A percentile compares a stretch with the other conserved stretches of the same genome.
Conservation (phyloP, 2,888 invertebrate genomes). For the Halictus quadricinctus region DNA sequence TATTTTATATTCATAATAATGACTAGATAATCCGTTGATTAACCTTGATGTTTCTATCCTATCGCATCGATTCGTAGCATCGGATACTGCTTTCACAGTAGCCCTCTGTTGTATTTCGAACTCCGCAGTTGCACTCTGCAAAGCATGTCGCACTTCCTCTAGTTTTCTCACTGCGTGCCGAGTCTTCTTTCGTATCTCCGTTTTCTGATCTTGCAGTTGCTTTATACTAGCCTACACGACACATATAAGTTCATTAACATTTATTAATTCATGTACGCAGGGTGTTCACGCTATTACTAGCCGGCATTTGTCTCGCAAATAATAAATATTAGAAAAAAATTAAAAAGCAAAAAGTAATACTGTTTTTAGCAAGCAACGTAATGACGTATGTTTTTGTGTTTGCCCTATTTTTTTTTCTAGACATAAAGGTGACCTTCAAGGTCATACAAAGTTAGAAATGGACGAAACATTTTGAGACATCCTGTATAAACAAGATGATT, state of each 20-base stretch:
- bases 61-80: slow-evolving; percentile 83
- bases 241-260: not conserved
- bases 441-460: too few relatives aligned
- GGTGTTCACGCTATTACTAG: too few relatives aligned
- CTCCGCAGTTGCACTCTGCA: slow-evolving; percentile 73
- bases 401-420: too few relatives aligned
- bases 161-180: slow-evolving; percentile 62
- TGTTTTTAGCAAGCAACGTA: too few relatives aligned
- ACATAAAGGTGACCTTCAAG: too few relatives aligned
- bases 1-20: not conserved
- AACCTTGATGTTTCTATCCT: slow-evolving; percentile 84
- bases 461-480: too few relatives aligned
- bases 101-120: slow-evolving; percentile 80
- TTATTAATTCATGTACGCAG: not conserved
- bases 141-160: slow-evolving; percentile 54
- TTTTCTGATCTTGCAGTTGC: slow-evolving; percentile 81
- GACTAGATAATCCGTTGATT: not conserved
- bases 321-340: too few relatives aligned
- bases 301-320: too few relatives aligned
- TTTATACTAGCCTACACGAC: slow-evolving; percentile 81
- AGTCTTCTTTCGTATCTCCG: slow-evolving; percentile 65
- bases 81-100: slow-evolving; percentile 78
- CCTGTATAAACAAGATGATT: not conserved
- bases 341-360: too few relatives aligned
- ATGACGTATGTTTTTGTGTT: too few relatives aligned